Evolutionary conservation across 2,797 vertebrate species (phyloP).

Genomic region (Poecilia velifera): DNA sequence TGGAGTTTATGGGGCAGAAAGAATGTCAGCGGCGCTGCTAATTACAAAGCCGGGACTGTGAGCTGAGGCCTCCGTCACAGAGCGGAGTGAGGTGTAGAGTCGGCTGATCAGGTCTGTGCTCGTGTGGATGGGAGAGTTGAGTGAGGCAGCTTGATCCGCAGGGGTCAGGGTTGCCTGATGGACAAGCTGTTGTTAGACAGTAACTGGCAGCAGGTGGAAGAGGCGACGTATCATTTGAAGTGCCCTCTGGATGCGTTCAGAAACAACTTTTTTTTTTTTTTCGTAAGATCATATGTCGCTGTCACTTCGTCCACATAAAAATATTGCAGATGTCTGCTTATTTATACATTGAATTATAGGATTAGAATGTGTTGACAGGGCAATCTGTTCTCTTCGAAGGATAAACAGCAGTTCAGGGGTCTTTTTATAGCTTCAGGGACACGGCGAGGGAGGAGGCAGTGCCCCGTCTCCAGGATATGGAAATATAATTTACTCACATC

Average conservation of each 20-base stretch:
- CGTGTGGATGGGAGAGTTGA: constrained; percentile 29
- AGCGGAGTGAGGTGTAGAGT: constrained; percentile 38
- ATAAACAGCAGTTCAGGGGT: constrained; percentile 8
- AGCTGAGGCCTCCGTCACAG: constrained; percentile 54
- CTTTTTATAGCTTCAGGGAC: constrained; percentile 17
- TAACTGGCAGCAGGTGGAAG: constrained; percentile 11
- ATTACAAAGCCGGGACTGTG: constrained; percentile 73
- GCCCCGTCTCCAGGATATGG: constrained; percentile 8
- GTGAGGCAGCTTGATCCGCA: constrained; percentile 12
- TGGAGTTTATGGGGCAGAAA: constrained; percentile 65
- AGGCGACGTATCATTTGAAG: not conserved
- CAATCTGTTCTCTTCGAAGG: not conserved
- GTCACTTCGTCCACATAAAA: not conserved
- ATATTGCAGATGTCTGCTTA: not conserved
- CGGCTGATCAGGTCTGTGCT: constrained; percentile 63
- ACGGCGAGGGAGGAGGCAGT: not conserved
- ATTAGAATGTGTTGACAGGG: constrained; percentile 14
- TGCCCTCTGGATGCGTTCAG: not conserved
- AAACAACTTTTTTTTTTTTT: not conserved
- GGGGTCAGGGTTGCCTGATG: constrained; percentile 2
- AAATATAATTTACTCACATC: constrained; percentile 37
- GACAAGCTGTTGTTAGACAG: constrained; percentile 24
- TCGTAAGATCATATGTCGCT: not conserved
- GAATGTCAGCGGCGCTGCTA: constrained; percentile 74
- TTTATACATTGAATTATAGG: constrained; percentile 7